Percentiles rank a stretch among this genome's conserved stretches.
Evolutionary conservation across 2,797 vertebrate species (phyloP).

Genomic region (Tokudaia tokunoshimensis): DNA sequence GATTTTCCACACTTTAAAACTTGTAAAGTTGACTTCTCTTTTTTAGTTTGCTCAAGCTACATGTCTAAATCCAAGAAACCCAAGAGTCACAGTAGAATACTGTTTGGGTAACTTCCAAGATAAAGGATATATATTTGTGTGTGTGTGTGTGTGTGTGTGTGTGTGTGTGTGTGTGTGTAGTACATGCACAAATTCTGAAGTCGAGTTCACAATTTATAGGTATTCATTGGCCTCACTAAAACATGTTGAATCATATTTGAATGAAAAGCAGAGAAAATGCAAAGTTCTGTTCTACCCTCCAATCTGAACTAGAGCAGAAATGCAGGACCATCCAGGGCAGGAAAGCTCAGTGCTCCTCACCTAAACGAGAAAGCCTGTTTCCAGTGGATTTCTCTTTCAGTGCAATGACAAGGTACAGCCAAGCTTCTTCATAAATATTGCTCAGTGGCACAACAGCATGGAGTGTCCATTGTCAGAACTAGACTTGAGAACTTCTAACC

Average conservation of each 20-base stretch:
- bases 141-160: not conserved
- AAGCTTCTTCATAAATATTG: slow-evolving; percentile 35
- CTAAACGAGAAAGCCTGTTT: not conserved
- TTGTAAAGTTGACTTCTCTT: not conserved
- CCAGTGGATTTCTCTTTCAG: not conserved
- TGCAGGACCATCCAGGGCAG: not conserved
- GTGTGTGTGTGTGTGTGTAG: not conserved
- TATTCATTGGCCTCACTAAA: not conserved
- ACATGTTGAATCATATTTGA: not conserved
- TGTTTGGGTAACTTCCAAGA: not conserved
- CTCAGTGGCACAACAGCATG: not conserved
- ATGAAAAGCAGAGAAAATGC: not conserved
- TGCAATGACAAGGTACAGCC: not conserved
- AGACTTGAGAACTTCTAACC: not conserved
- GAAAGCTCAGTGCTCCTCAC: not conserved
- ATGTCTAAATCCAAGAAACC: not conserved
- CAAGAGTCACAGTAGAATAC: not conserved
- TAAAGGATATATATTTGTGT: not conserved
- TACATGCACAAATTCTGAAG: not conserved
- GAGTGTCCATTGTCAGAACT: not conserved
- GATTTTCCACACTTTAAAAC: not conserved
- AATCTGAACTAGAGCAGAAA: not conserved
- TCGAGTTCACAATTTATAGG: not conserved
- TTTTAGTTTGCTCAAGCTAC: not conserved
- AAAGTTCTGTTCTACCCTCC: not conserved